A percentile compares a stretch with the other conserved stretches of the same genome.
Conservation (phyloP, 2,113 vertebrate genomes). For the Brachyhypopomus gauderio region DNA sequence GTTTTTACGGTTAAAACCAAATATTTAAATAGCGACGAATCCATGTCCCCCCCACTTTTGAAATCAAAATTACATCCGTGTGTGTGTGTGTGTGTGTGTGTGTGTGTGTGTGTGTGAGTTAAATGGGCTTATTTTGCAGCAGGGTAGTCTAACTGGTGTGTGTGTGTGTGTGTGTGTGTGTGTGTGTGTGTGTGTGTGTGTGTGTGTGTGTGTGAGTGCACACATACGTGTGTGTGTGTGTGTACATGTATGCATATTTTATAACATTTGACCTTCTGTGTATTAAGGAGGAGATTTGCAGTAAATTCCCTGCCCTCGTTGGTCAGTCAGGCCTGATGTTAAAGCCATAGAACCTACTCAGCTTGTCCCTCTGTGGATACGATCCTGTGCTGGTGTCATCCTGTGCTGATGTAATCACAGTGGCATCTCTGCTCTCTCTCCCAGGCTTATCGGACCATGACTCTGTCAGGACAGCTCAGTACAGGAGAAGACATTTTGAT, state of each 20-base stretch:
- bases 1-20: too few species aligned
- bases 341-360: not conserved
- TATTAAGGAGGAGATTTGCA: not conserved
- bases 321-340: not conserved
- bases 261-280: slow-evolving; percentile 11
- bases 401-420: not conserved
- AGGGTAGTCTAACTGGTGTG: slow-evolving; percentile 33
- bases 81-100: too few species aligned
- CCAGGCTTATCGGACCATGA: not conserved
- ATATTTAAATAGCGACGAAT: too few species aligned
- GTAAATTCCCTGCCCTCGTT: not conserved
- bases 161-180: not conserved
- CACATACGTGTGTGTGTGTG: not conserved
- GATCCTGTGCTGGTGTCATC: not conserved
- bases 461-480: not conserved
- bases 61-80: too few species aligned
- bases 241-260: not conserved
- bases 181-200: too few species aligned
- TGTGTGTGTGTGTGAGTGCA: not conserved
- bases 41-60: too few species aligned
- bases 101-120: not conserved
- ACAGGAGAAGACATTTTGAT: not conserved
- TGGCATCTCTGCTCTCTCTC: not conserved
- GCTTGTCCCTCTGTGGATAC: not conserved
- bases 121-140: slow-evolving; percentile 39